phyloP scores from a whole-genome alignment of 2,113 vertebrate genomes.

The Alexandromys fortis region DNA sequence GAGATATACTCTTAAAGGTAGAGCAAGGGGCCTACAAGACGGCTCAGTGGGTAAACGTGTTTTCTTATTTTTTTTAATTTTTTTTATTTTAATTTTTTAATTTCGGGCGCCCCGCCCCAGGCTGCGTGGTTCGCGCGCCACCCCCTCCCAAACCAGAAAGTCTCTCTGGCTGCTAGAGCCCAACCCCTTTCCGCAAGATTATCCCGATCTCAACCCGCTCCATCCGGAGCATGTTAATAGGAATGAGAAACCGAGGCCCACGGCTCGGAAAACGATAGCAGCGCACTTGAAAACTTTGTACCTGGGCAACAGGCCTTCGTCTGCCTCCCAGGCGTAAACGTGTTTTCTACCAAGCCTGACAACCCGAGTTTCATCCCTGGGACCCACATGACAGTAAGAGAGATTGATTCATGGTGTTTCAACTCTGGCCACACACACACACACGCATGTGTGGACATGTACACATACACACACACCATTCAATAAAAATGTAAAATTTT shows the following conservation, averaged over 20 bases:
- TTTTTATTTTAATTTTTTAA: no score
- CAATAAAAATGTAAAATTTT: background rate
- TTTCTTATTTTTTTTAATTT: no score
- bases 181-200: background rate
- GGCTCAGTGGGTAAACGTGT: background rate
- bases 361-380: background rate
- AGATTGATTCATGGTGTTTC: background rate
- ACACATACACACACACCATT: background rate
- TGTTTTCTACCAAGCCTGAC: no score
- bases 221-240: background rate
- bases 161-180: background rate
- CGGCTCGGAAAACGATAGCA: background rate
- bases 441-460: rapidly evolving
- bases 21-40: background rate
- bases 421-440: background rate
- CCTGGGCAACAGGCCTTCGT: background rate
- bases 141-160: background rate
- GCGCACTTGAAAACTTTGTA: constrained; percentile 61
- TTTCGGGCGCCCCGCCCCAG: constrained; percentile 17
- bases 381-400: background rate
- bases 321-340: background rate
- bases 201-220: background rate
- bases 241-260: background rate
- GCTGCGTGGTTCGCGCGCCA: constrained; percentile 24
- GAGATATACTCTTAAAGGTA: background rate